phyloP scores from a whole-genome alignment of 2,113 vertebrate genomes.

The Antechinus stuartii region DNA sequence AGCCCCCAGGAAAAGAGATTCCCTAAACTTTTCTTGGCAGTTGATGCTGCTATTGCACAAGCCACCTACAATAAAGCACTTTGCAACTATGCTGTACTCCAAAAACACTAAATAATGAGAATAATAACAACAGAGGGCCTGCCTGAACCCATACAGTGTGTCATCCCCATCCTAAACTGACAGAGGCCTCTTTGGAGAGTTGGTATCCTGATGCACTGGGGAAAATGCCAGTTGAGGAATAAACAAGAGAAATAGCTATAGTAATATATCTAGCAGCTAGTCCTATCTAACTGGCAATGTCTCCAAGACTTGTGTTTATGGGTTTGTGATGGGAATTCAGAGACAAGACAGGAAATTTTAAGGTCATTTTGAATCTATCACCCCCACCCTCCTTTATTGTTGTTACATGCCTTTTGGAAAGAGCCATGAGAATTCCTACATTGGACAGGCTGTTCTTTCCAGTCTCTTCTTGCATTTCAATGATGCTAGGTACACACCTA shows the following conservation, averaged over 20 bases:
- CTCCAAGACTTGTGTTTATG: background rate
- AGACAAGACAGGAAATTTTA: background rate
- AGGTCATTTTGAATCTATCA: constrained; percentile 11
- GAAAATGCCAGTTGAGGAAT: background rate
- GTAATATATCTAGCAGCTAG: background rate
- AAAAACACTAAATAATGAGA: background rate
- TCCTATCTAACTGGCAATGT: background rate
- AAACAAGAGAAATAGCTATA: background rate
- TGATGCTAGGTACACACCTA: background rate
- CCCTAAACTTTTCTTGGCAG: background rate
- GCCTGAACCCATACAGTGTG: background rate
- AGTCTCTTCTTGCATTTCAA: constrained; percentile 18
- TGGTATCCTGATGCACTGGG: background rate
- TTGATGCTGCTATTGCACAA: background rate
- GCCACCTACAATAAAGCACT: constrained; percentile 2
- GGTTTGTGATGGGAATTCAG: background rate
- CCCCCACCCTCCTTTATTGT: background rate
- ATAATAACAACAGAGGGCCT: background rate
- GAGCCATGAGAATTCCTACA: background rate
- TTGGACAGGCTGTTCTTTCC: constrained; percentile 21
- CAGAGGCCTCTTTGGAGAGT: background rate
- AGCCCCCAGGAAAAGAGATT: constrained; percentile 31
- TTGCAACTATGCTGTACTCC: constrained; percentile 1
- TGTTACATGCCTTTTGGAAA: constrained; percentile 12
- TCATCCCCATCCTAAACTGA: background rate